phyloP scores from a whole-genome alignment of 2,888 invertebrate species.

The Perizoma affinitatum region DNA sequence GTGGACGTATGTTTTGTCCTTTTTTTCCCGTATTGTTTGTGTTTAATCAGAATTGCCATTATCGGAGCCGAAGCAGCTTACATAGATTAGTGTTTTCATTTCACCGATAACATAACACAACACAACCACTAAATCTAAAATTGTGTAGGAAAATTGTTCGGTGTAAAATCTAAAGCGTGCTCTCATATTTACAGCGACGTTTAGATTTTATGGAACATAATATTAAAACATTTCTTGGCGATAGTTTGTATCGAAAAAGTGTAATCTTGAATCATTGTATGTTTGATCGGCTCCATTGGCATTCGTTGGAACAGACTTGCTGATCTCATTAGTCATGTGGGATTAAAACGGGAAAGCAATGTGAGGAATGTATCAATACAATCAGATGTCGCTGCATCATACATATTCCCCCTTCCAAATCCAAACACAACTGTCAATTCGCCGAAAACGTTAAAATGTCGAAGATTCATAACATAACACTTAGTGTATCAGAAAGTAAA shows the following conservation, averaged over 20 bases:
- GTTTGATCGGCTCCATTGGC: no score
- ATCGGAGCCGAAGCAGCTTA: slow-evolving; percentile 1
- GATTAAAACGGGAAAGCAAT: not conserved
- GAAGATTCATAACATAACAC: slow-evolving; percentile 2
- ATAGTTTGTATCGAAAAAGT: no score
- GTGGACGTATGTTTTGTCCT: slow-evolving; percentile 15
- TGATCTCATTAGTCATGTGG: not conserved
- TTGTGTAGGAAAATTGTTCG: no score
- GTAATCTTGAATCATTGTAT: no score
- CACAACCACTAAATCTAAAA: no score
- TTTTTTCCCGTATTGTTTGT: slow-evolving; percentile 9
- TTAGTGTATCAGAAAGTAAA: slow-evolving; percentile 5
- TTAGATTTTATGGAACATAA: no score
- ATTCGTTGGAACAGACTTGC: no score
- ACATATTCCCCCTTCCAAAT: not conserved
- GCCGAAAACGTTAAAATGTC: not conserved
- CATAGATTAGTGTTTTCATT: slow-evolving; percentile 1
- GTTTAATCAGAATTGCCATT: slow-evolving; percentile 19
- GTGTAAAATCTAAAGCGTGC: no score
- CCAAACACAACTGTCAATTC: not conserved
- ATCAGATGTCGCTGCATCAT: not conserved
- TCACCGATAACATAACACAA: not conserved
- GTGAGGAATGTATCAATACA: not conserved
- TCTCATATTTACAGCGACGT: no score
- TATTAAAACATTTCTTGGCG: no score